Evolutionary conservation across 2,797 vertebrate species (phyloP), one percentile per base, ranked within the genome.

Genomic region (Manis pentadactyla): DNA sequence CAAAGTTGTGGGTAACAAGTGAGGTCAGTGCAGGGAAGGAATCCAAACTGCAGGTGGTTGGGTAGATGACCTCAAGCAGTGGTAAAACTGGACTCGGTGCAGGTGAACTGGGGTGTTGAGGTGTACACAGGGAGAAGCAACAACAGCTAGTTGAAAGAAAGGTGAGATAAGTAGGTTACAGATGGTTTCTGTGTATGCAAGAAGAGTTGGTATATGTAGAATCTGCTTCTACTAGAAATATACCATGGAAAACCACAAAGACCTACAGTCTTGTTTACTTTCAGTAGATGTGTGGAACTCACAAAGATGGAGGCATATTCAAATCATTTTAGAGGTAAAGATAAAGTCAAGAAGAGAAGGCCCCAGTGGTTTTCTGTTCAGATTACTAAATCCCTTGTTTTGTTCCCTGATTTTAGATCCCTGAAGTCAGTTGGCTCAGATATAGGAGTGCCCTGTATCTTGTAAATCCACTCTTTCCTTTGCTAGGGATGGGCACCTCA

Each of bases 221-320:
- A 86, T 87, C 46, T 90, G 46, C 69, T 95, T 90, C 39, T 84
- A 37, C 42, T 31, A 25, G 2, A 89, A 42, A 78, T 55, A 88
- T 89, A 85, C 55, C 75, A 27, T 2, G 29, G 74, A 89, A 93
- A 96, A 84, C 49, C 23, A 69, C 14, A 63, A 61, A 87, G 49
- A 46, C 5, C 5, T 75, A 95, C 13, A 75, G 73, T 27, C 86
- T 7, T 29, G 29, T 59, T 87, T 64, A 90, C 46, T 92, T 92
- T 83, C 55, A 71, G 27, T 27, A 89, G 78, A 93, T 86, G 94
- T 68, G 29, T 81, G 59, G 92, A 96, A 94, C 27, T 74, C 79
- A 90, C 17, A 69, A 55, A 74, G 61, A 53, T 2, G 17, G 51
- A 73, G 57, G n/a, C 46, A 96, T 42, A 90, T 34, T 42, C 63